Evolutionary conservation across 2,888 invertebrate genomes (phyloP).

Genomic region (Protula sp.): DNA sequence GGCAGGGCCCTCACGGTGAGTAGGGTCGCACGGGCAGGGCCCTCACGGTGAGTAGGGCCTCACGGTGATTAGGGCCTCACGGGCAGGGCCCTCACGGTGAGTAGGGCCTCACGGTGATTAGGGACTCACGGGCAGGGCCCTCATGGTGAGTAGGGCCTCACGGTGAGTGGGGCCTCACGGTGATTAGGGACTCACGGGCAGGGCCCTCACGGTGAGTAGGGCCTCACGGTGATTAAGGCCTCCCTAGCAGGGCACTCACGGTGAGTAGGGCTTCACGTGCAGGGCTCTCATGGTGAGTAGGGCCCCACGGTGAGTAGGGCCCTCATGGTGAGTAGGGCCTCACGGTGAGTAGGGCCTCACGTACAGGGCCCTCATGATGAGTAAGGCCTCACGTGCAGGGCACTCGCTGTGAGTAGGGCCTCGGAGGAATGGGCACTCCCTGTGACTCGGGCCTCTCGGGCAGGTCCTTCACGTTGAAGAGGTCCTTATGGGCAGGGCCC

Average conservation of each 20-base stretch:
- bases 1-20: slow-evolving; percentile 81
- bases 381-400: slow-evolving; percentile 82
- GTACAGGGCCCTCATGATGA: too few relatives aligned
- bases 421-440: too few relatives aligned
- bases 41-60: slow-evolving; percentile 76
- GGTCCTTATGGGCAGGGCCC: slow-evolving; percentile 80
- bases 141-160: slow-evolving; percentile 75
- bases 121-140: slow-evolving; percentile 79
- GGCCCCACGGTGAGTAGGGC: too few relatives aligned
- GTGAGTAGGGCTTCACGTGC: slow-evolving; percentile 83
- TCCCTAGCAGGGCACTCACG: too few relatives aligned
- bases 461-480: too few relatives aligned
- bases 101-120: slow-evolving; percentile 69
- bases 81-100: slow-evolving; percentile 81
- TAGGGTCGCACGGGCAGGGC: slow-evolving; percentile 77
- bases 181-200: slow-evolving; percentile 75
- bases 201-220: slow-evolving; percentile 74
- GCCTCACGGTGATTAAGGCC: slow-evolving; percentile 73
- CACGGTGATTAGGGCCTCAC: slow-evolving; percentile 75
- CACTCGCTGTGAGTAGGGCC: slow-evolving; percentile 73
- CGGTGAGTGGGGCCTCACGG: slow-evolving; percentile 79
- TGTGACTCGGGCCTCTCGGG: too few relatives aligned
- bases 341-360: slow-evolving; percentile 69
- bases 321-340: slow-evolving; percentile 75
- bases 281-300: slow-evolving; percentile 74